These are phyloP conservation scores for Eretmochelys imbricata DNA, from an alignment of 2,113 vertebrate genomes.

Conservation along the genomic window DNA sequence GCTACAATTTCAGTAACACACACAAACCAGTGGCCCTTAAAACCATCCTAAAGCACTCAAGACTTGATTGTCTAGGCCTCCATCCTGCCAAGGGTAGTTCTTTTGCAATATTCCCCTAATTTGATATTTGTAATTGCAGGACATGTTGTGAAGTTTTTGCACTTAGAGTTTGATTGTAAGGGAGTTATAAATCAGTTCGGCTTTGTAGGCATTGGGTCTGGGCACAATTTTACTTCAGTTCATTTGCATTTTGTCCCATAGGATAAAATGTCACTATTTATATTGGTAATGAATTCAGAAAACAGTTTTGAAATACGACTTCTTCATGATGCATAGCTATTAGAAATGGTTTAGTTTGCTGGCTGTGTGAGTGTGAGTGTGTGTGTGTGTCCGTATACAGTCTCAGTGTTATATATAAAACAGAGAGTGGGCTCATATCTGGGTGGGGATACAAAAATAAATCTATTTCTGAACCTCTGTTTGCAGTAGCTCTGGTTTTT, in stretches of 20 bases:
- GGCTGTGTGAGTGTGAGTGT: background rate
- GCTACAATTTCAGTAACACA: background rate
- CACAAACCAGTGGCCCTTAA: fast-evolving
- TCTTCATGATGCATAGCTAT: background rate
- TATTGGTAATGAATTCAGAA: fast-evolving
- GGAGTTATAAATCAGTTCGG: background rate
- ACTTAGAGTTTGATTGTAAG: too few species aligned
- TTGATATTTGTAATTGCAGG: background rate
- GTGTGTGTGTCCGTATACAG: too few species aligned
- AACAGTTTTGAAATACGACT: background rate
- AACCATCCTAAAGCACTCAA: background rate
- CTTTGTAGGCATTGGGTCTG: background rate
- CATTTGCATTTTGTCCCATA: fast-evolving
- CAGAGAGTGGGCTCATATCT: background rate
- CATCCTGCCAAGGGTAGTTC: background rate
- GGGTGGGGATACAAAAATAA: background rate
- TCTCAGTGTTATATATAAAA: background rate
- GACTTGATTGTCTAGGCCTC: background rate
- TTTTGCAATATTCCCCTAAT: background rate
- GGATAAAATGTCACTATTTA: fast-evolving
- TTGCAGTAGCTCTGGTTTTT: background rate
- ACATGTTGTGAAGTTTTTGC: background rate
- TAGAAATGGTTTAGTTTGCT: background rate
- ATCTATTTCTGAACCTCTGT: fast-evolving
- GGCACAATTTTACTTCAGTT: background rate